Evolutionary conservation across 2,113 vertebrate species (phyloP).

Genomic region (Cavia porcellus): DNA sequence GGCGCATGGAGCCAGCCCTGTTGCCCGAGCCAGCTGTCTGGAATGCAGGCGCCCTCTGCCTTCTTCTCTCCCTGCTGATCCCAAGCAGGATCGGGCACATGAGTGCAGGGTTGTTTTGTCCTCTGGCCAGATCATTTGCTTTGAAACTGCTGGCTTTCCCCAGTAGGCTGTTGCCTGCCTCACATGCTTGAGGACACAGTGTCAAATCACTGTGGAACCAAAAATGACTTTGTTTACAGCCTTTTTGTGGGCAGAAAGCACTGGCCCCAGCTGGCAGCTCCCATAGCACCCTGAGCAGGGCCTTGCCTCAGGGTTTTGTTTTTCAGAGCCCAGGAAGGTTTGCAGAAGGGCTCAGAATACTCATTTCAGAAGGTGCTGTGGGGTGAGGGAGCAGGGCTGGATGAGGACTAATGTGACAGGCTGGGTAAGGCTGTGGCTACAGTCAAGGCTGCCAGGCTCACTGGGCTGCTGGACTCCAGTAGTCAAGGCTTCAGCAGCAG

Average conservation of each 20-base stretch:
- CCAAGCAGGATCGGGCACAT: background rate
- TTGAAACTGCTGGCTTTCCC: conserved; percentile 65
- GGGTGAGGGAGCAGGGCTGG: background rate
- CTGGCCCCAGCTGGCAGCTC: conserved; percentile 73
- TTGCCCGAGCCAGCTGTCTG: background rate
- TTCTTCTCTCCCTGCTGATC: background rate
- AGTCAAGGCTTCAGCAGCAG: background rate
- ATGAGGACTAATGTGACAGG: background rate
- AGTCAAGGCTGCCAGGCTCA: background rate
- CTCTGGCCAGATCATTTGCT: conserved; percentile 45
- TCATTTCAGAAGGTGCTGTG: background rate
- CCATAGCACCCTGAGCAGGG: background rate
- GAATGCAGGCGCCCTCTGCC: background rate
- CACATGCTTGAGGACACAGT: conserved; percentile 71
- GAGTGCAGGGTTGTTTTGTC: background rate
- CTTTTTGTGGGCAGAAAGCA: conserved; percentile 66
- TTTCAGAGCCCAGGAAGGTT: conserved; percentile 27
- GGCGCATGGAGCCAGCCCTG: too few relatives aligned
- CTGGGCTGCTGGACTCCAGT: background rate
- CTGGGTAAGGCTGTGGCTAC: background rate
- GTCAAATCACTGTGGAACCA: conserved; percentile 71
- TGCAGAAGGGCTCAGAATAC: conserved; percentile 8
- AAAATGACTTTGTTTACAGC: conserved; percentile 82
- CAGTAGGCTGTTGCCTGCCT: conserved; percentile 70
- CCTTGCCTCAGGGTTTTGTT: conserved; percentile 1